Percentiles rank a stretch among this genome's conserved stretches.
Evolutionary conservation across 2,113 vertebrate genomes (phyloP).

Genomic region (Datnioides undecimradiatus): DNA sequence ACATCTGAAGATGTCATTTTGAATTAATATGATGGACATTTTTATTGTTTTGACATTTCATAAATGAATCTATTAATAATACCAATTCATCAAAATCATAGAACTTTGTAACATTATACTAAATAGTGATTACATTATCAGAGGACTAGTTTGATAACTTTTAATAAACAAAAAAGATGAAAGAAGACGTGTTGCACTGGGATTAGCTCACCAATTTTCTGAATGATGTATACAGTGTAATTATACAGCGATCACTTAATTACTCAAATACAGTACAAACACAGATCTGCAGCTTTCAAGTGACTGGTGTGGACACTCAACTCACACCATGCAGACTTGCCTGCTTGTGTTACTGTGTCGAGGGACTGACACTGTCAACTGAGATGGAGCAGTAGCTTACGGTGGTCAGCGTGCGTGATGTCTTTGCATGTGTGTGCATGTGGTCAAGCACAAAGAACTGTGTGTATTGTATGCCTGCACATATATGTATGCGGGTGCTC

Average conservation of each 20-base stretch:
- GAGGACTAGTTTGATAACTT: neutral
- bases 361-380: slow-evolving; percentile 57
- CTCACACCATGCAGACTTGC: slow-evolving; percentile 48
- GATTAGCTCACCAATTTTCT: neutral
- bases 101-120: neutral
- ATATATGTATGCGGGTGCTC: slow-evolving; percentile 19
- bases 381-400: slow-evolving; percentile 53
- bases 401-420: slow-evolving; percentile 18
- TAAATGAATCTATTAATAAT: neutral
- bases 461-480: neutral
- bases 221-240: neutral
- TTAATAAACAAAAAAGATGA: neutral
- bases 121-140: neutral
- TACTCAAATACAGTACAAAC: neutral
- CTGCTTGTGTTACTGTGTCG: slow-evolving; percentile 58
- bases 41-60: neutral
- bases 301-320: slow-evolving; percentile 45
- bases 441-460: slow-evolving; percentile 18
- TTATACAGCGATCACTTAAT: neutral
- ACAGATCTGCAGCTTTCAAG: slow-evolving; percentile 9
- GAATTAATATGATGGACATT: too few relatives aligned
- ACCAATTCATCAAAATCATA: neutral
- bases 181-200: neutral
- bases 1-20: neutral
- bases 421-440: neutral